These are phyloP conservation scores for Glaucopsyche alexis DNA, from an alignment of 2,888 invertebrate genomes.

Conservation along the genomic window DNA sequence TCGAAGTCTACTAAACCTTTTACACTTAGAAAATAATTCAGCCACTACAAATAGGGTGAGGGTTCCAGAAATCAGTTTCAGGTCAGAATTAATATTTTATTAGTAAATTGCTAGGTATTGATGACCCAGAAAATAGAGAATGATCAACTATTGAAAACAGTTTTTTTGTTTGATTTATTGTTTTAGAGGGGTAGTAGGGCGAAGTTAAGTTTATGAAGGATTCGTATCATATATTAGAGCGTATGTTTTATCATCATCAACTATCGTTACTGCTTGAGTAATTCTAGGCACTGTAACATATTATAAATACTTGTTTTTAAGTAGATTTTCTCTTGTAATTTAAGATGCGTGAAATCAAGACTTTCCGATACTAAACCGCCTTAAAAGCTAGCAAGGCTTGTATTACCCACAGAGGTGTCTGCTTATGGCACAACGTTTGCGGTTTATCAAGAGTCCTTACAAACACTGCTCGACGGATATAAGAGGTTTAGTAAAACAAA, in stretches of 20 bases:
- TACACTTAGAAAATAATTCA: conserved; percentile 65
- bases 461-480: background rate
- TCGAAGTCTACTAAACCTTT: conserved; percentile 53
- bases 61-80: conserved; percentile 33
- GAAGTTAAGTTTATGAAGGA: background rate
- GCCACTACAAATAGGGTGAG: conserved; percentile 38
- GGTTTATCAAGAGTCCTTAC: conserved; percentile 16
- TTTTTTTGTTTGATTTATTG: background rate
- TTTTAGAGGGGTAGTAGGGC: background rate
- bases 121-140: conserved; percentile 19
- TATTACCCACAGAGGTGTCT: conserved; percentile 11
- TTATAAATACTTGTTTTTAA: background rate
- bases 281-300: too few relatives aligned
- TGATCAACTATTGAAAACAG: background rate
- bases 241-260: background rate
- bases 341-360: conserved; percentile 18
- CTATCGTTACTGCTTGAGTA: too few relatives aligned
- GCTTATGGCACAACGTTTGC: conserved; percentile 14
- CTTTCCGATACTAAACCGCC: background rate
- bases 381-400: background rate
- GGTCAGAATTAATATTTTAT: conserved; percentile 26
- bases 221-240: background rate
- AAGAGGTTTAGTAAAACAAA: conserved; percentile 15
- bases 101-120: conserved; percentile 27
- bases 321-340: conserved; percentile 7